Conservation (phyloP, 2,888 invertebrate species). For the Yponomeuta malinellus region DNA sequence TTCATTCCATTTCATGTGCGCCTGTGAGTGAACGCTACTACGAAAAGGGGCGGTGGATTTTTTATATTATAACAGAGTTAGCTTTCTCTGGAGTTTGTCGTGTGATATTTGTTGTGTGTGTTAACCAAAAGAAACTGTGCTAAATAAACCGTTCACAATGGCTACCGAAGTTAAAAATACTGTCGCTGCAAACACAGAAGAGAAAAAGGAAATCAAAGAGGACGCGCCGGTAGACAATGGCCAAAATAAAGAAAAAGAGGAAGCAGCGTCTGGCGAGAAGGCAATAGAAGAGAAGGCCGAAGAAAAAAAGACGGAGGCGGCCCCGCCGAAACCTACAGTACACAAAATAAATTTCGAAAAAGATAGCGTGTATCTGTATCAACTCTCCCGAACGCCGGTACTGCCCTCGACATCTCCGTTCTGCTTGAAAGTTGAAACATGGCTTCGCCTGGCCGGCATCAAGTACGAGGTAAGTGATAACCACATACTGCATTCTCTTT, state of each 20-base stretch:
- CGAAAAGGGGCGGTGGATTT: slow-evolving; percentile 29
- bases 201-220: slow-evolving; percentile 76
- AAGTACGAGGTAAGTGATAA: slow-evolving; percentile 90
- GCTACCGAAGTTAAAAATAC: slow-evolving; percentile 86
- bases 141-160: slow-evolving; percentile 66
- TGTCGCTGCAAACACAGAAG: slow-evolving; percentile 78
- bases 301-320: slow-evolving; percentile 78
- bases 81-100: slow-evolving; percentile 27
- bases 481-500: background rate
- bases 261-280: slow-evolving; percentile 54
- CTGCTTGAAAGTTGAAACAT: slow-evolving; percentile 97
- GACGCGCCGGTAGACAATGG: slow-evolving; percentile 62
- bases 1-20: slow-evolving; percentile 17
- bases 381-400: slow-evolving; percentile 92
- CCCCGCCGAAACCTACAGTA: slow-evolving; percentile 85
- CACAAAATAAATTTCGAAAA: slow-evolving; percentile 93
- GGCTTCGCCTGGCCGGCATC: slow-evolving; percentile 92
- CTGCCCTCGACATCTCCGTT: slow-evolving; percentile 94
- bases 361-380: slow-evolving; percentile 95
- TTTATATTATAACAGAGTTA: slow-evolving; percentile 20
- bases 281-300: slow-evolving; percentile 56
- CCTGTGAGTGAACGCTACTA: background rate
- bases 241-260: slow-evolving; percentile 53
- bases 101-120: slow-evolving; percentile 33
- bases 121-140: slow-evolving; percentile 23